A percentile compares a stretch with the other conserved stretches of the same genome.
Conservation (phyloP, 2,888 invertebrate genomes). For the Gastrophysa polygoni region DNA sequence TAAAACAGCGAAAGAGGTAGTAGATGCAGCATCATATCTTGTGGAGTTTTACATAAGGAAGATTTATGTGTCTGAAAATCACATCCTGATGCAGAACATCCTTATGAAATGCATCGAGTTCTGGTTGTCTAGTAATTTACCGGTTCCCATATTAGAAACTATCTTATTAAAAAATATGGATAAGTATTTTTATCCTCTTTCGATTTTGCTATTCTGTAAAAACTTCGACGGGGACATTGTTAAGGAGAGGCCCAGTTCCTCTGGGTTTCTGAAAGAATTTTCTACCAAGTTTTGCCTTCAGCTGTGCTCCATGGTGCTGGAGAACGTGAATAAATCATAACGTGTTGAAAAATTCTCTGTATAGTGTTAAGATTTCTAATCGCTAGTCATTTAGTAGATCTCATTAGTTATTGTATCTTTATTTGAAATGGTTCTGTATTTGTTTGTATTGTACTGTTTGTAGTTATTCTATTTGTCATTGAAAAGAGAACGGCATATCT, state of each 20-base stretch:
- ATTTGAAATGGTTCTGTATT: not conserved
- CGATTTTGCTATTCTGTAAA: conserved; percentile 58
- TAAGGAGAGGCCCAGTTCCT: conserved; percentile 49
- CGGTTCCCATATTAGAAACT: conserved; percentile 54
- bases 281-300: conserved; percentile 59
- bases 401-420: not conserved
- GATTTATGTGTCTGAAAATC: conserved; percentile 56
- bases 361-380: not conserved
- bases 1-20: conserved; percentile 48
- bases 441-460: not conserved
- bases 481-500: no score
- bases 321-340: conserved; percentile 57
- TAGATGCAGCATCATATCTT: conserved; percentile 51
- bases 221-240: conserved; percentile 51
- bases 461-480: not conserved
- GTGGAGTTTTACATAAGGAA: conserved; percentile 56
- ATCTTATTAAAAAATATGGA: conserved; percentile 58
- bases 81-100: conserved; percentile 59
- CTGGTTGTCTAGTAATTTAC: conserved; percentile 56
- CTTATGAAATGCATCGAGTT: conserved; percentile 57
- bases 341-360: not conserved
- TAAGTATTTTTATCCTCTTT: conserved; percentile 58
- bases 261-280: conserved; percentile 57
- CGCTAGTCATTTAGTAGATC: not conserved
- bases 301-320: conserved; percentile 58